A percentile compares a stretch with the other conserved stretches of the same genome.
Conservation (phyloP, 2,113 vertebrate genomes). For the Sapayoa aenigma region DNA sequence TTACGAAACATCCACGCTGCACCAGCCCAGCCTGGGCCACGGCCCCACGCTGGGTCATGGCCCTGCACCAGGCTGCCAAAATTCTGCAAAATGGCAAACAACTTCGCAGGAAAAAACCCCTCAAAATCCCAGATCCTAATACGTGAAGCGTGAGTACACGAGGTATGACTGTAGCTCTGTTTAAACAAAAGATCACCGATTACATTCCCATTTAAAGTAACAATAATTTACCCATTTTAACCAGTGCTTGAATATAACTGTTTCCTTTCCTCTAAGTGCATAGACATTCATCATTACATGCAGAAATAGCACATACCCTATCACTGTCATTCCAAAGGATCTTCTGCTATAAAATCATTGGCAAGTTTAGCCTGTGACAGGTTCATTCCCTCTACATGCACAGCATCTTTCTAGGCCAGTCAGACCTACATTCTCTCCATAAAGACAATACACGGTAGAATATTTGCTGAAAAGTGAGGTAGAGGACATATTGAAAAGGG, state of each 20-base stretch:
- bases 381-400: not conserved
- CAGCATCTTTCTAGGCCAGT: not conserved
- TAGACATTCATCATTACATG: not conserved
- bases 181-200: not conserved
- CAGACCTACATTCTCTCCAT: not conserved
- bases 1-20: too few relatives aligned
- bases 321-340: not conserved
- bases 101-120: too few relatives aligned
- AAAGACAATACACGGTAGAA: fast-evolving
- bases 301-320: not conserved
- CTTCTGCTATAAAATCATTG: not conserved
- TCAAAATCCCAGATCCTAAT: too few relatives aligned
- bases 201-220: not conserved
- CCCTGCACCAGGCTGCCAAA: too few relatives aligned
- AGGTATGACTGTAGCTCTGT: too few relatives aligned
- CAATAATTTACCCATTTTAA: not conserved
- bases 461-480: not conserved
- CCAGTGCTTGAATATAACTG: not conserved
- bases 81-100: too few relatives aligned
- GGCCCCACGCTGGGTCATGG: too few relatives aligned
- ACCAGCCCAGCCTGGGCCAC: too few relatives aligned
- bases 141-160: too few relatives aligned
- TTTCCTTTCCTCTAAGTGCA: not conserved
- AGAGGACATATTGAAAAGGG: not conserved
- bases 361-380: not conserved